Conservation (phyloP, 2,797 vertebrate species). For the Manis crassicaudata region DNA sequence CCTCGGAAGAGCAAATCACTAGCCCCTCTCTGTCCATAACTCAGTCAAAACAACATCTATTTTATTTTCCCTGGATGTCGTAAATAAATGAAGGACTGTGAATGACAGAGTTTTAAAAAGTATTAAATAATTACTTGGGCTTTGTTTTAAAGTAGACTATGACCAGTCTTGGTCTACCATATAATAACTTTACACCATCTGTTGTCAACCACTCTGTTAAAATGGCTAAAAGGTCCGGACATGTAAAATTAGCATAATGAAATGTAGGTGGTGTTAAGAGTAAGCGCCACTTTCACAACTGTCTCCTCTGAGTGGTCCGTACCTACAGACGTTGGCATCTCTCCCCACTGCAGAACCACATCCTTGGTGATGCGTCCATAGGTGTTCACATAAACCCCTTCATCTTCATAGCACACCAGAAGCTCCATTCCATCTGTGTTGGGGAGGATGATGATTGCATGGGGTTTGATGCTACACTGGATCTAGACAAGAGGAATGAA, state of each 20-base stretch:
- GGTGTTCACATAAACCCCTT: slow-evolving; percentile 94
- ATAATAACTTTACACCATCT: neutral
- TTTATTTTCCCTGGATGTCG: neutral
- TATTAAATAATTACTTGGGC: neutral
- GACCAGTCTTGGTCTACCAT: neutral
- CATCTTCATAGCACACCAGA: slow-evolving; percentile 94
- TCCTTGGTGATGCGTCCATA: slow-evolving; percentile 94
- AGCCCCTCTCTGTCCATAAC: neutral
- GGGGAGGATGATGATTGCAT: slow-evolving; percentile 94
- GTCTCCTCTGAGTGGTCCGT: slow-evolving; percentile 65
- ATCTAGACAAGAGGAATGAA: slow-evolving; percentile 85
- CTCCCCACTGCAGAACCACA: slow-evolving; percentile 98
- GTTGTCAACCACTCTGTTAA: neutral
- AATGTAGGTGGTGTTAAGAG: neutral
- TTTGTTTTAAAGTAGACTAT: neutral
- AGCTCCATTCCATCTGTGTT: slow-evolving; percentile 95
- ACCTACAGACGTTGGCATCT: slow-evolving; percentile 99
- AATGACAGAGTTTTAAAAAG: neutral
- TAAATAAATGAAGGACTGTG: neutral
- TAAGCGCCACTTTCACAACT: neutral
- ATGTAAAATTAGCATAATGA: neutral
- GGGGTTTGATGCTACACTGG: slow-evolving; percentile 93
- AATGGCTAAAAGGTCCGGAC: neutral
- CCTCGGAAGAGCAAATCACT: too few species aligned
- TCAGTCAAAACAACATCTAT: neutral